Evolutionary conservation across 2,113 vertebrate genomes (phyloP), one percentile per base, ranked within the genome.

Genomic region (Poicephalus gulielmi): DNA sequence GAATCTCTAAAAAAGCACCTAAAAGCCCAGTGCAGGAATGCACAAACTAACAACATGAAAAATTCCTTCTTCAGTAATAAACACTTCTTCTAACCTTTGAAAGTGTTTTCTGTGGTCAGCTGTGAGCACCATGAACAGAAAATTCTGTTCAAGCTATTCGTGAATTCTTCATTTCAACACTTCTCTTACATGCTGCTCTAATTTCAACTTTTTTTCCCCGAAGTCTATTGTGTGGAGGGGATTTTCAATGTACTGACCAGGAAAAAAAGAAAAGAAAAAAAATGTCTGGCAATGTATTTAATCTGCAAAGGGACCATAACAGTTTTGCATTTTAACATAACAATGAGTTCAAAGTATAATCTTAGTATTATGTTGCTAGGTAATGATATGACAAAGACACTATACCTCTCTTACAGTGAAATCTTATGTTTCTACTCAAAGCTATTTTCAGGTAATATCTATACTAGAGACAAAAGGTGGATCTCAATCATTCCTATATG

Each of bases 371-470:
- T 2, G 12, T 68, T 95, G 50, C 89, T 79, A 90, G 86, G 73
- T 70, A 88, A 94, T 85, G 73, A 77, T 62, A n/a, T 25, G 55
- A 76, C 43, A 62, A 67, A 90, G 27, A 37, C 43, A 46, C 46
- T 69, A 31, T 17, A 68, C 14, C 12, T 33, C 41, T 81, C 57
- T 86, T 59, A 15, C 24, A 37, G 25, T 43, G 33, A 96, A 37
- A 57, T 68, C 47, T 64, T 27, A 10, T 18, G 41, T 76, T 95
- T 95, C 89, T 86, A 59, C 77, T 95, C 62, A 79, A 96, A 95
- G 62, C 53, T 71, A 89, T 70, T 96, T 94, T 64, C 57, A 78
- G 64, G 55, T 68, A 80, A 94, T 57, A 78, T 77, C 71, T 67
- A 11, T 57, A 68, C 30, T 60, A 73, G 71, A 94, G 66, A 88